Evolutionary conservation across 2,797 vertebrate genomes (phyloP), one percentile per base, ranked within the genome.

Genomic region (Argya squamiceps): DNA sequence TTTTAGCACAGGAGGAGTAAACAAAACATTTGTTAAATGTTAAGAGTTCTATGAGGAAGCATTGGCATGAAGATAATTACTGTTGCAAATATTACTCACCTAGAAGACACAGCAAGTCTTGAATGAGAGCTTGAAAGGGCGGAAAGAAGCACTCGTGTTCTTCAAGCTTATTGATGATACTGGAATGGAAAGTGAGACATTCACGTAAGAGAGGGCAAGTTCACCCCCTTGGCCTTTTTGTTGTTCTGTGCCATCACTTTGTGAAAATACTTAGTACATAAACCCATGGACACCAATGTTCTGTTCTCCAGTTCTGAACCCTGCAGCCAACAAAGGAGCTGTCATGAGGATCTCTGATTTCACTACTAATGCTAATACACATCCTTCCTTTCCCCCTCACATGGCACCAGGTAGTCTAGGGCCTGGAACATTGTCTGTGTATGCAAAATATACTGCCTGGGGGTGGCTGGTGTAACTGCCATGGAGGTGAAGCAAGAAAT

Each of bases 101-200:
- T 59, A 99, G 97, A 88, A 98, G 95, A 52, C 97, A 85, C 62
- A 99, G 98, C 53, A 99, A 96, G 12, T 98, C 98, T 81, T 97
- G 95, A 56, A 98, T 92, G 77, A 99, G 98, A 59, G 97, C 97
- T 59, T 98, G 98, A 97, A 99, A 99, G 2, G 98, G 98, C 8
- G 99, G 99, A 59, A 99, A 99, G 97, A 99, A 99, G 86, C 98
- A 97, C 9, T 99, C 98, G 0, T 99, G 98, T 92, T 99, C 98
- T 98, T 98, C 98, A 76, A 99, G 94, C 92, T 99, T 99, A 82
- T 83, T 58, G n/a, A 99, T 98, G 92, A 99, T 98, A 78, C 99
- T 99, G 97, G 52, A 96, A 97, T 3, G 15, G 36, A 47, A 91
- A 81, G 59, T 9, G 37, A 88, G 44, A 75, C 15, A 6, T 15